These are phyloP conservation scores for Coreoperca whiteheadi DNA, from an alignment of 2,113 vertebrate genomes.

Conservation along the genomic window DNA sequence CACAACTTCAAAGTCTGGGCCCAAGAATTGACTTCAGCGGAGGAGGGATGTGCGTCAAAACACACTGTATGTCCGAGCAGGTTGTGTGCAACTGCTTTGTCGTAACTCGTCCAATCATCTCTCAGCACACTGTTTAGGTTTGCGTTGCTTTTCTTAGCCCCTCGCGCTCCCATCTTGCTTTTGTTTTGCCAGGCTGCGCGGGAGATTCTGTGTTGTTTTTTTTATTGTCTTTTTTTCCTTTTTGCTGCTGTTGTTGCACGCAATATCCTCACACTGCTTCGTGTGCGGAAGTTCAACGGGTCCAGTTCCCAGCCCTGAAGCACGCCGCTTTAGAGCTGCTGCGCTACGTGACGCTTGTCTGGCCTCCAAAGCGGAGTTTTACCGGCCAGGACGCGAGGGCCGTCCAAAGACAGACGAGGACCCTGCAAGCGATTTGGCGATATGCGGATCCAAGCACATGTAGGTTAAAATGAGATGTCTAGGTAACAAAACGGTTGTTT, in stretches of 20 bases:
- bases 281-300: constrained; percentile 50
- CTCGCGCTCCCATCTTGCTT: constrained; percentile 27
- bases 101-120: constrained; percentile 3
- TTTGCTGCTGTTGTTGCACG: constrained; percentile 3
- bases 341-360: constrained; percentile 27
- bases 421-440: neutral
- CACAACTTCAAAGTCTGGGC: constrained; percentile 45
- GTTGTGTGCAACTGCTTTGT: constrained; percentile 48
- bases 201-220: constrained; percentile 40
- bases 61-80: constrained; percentile 48
- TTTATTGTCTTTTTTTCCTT: constrained; percentile 15
- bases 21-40: neutral
- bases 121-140: constrained; percentile 17
- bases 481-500: neutral
- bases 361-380: neutral
- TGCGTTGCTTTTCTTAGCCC: constrained; percentile 4
- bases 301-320: constrained; percentile 34
- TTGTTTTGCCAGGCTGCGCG: neutral
- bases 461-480: neutral
- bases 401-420: too few relatives aligned
- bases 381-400: accelerated
- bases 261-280: constrained; percentile 52
- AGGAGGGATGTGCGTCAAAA: constrained; percentile 74
- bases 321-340: neutral
- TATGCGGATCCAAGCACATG: neutral